Evolutionary conservation across 2,797 vertebrate species (phyloP).

Genomic region (Melanotaenia boesemani): DNA sequence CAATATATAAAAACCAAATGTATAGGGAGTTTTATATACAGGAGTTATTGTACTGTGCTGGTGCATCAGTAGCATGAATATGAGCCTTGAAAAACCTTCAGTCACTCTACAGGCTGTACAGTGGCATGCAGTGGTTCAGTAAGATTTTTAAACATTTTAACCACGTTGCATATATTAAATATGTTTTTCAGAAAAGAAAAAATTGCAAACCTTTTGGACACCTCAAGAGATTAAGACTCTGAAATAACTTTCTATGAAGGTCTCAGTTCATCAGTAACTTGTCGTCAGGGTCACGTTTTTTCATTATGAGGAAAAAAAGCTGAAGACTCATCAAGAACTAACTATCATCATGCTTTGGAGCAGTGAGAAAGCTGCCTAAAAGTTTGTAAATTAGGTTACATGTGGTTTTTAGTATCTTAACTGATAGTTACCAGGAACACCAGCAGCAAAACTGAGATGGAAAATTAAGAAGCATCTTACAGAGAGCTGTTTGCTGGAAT

Average conservation of each 20-base stretch:
- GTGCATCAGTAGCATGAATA: slow-evolving; percentile 8
- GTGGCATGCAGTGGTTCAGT: not conserved
- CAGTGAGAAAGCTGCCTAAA: not conserved
- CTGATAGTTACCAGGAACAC: not conserved
- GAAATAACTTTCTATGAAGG: not conserved
- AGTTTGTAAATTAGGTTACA: not conserved
- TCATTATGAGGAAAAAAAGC: not conserved
- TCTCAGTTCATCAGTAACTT: not conserved
- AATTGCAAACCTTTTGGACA: not conserved
- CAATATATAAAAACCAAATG: not conserved
- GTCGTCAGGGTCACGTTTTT: not conserved
- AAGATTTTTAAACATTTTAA: not conserved
- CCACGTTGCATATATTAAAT: not conserved
- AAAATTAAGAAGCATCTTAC: not conserved
- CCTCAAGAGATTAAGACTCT: not conserved
- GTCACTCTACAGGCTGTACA: not conserved
- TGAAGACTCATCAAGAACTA: not conserved
- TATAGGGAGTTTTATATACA: slow-evolving; percentile 16
- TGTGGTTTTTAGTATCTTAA: not conserved
- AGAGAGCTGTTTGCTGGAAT: not conserved
- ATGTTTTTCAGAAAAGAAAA: not conserved
- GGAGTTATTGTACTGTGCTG: slow-evolving; percentile 9
- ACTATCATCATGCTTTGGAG: not conserved
- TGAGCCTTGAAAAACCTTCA: not conserved
- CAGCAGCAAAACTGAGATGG: not conserved